phyloP scores from a whole-genome alignment of 1,140 invertebrate genomes.

The Zophobas atratus region DNA sequence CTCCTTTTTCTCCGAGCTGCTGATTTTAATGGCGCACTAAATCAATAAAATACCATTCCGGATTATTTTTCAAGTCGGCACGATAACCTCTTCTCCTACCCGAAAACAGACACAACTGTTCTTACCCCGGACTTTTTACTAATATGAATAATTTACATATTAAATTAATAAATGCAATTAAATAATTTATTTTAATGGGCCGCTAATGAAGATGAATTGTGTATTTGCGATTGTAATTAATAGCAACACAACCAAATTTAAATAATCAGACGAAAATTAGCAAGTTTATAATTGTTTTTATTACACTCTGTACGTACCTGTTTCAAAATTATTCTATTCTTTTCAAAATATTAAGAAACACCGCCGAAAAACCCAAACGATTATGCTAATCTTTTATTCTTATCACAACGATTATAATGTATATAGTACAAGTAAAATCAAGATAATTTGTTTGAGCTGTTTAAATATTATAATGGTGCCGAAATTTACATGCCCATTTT shows the following conservation, averaged over 20 bases:
- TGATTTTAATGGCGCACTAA: slow-evolving; percentile 60
- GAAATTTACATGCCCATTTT: background rate
- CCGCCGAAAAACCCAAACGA: background rate
- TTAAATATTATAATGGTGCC: background rate
- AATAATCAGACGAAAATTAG: slow-evolving; percentile 30
- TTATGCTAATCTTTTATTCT: slow-evolving; percentile 3
- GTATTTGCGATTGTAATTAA: slow-evolving; percentile 22
- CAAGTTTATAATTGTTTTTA: slow-evolving; percentile 30
- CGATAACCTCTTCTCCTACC: background rate
- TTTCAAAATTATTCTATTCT: slow-evolving; percentile 20
- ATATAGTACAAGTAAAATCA: background rate
- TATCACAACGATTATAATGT: background rate
- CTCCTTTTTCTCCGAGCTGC: slow-evolving; percentile 50
- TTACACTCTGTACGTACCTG: background rate
- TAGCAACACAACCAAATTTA: slow-evolving; percentile 14
- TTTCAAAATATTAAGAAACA: slow-evolving; percentile 4
- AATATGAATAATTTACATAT: slow-evolving; percentile 19
- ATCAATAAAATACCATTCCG: slow-evolving; percentile 60
- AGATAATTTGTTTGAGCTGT: background rate
- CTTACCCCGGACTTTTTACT: background rate
- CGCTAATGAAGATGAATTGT: slow-evolving; percentile 33
- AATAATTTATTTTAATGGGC: slow-evolving; percentile 18
- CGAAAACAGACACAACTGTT: background rate
- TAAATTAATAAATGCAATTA: slow-evolving; percentile 31
- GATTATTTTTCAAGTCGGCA: slow-evolving; percentile 48